phyloP scores from a whole-genome alignment of 2,797 vertebrate species.

The Chiroxiphia lanceolata region DNA sequence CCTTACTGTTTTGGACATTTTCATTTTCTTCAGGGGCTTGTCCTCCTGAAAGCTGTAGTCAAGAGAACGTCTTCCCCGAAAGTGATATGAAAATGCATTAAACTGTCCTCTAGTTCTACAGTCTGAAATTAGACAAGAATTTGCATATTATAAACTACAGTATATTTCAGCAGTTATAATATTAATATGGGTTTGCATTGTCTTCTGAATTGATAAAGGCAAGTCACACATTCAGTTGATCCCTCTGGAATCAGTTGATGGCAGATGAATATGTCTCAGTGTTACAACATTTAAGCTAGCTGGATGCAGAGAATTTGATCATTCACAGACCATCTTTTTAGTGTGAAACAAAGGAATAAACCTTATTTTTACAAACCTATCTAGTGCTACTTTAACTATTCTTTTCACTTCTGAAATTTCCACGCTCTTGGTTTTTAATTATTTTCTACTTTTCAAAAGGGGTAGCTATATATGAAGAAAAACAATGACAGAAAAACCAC shows the following conservation, averaged over 20 bases:
- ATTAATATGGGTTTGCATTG: background rate
- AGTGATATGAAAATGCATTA: constrained; percentile 92
- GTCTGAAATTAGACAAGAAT: constrained; percentile 75
- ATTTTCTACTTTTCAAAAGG: background rate
- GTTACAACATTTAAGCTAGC: background rate
- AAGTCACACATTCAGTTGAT: background rate
- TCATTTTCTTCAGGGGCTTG: constrained; percentile 61
- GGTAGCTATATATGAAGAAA: background rate
- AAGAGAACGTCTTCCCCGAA: constrained; percentile 89
- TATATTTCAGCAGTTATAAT: background rate
- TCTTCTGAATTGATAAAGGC: background rate
- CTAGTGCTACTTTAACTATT: background rate
- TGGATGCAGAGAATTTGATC: background rate
- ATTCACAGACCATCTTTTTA: background rate
- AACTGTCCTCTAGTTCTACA: constrained; percentile 97
- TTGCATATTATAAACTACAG: background rate
- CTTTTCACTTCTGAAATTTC: background rate
- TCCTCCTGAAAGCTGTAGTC: constrained; percentile 89
- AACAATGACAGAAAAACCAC: background rate
- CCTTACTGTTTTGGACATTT: constrained; percentile 57
- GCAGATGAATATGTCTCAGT: background rate
- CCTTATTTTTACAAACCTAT: background rate
- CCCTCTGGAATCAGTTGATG: background rate
- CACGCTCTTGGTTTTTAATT: background rate
- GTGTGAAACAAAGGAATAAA: background rate